Conservation (phyloP, 2,113 vertebrate species). For the Coptodon rendalli region DNA sequence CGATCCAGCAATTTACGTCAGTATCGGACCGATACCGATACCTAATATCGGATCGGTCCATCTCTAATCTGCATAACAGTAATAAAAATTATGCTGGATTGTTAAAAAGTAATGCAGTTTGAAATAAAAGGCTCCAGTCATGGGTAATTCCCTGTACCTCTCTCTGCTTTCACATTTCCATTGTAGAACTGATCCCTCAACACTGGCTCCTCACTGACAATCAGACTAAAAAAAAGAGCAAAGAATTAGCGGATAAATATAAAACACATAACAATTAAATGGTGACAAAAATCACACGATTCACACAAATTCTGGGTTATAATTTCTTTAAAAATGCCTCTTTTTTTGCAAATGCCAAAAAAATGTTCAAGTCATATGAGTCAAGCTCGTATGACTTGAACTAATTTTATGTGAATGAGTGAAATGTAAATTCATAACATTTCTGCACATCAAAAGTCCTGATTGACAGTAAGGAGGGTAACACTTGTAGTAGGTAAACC, state of each 20-base stretch:
- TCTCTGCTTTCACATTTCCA: conserved; percentile 73
- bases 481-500: not conserved
- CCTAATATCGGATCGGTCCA: too few relatives aligned
- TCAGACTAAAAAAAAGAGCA: conserved; percentile 65
- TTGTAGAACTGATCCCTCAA: conserved; percentile 76
- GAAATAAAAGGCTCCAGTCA: not conserved
- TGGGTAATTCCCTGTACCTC: conserved; percentile 59
- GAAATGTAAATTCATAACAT: not conserved
- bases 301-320: not conserved
- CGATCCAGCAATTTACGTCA: too few relatives aligned
- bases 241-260: not conserved
- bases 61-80: too few relatives aligned
- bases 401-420: not conserved
- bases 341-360: not conserved
- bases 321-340: not conserved
- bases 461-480: not conserved
- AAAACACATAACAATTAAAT: not conserved
- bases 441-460: not conserved
- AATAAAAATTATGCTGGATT: not conserved
- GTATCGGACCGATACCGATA: too few relatives aligned
- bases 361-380: not conserved
- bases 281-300: not conserved
- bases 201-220: conserved; percentile 73
- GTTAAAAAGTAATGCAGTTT: not conserved
- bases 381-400: not conserved